Percentiles rank a stretch among this genome's conserved stretches.
Evolutionary conservation across 2,113 vertebrate genomes (phyloP).

Genomic region (Campylorhamphus procurvoides): DNA sequence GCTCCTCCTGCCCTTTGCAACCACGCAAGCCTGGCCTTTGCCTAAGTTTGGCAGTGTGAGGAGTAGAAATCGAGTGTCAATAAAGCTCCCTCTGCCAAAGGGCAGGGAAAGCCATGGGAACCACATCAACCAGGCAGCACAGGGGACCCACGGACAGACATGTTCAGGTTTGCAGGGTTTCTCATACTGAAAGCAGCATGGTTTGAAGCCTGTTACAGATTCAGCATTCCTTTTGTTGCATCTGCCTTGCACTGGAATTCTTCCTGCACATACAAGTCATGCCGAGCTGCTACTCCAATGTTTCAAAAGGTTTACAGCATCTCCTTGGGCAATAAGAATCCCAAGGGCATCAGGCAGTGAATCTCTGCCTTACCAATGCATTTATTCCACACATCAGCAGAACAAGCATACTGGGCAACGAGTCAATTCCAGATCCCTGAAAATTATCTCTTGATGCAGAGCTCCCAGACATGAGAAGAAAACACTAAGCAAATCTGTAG

Average conservation of each 20-base stretch:
- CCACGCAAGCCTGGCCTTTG: not conserved
- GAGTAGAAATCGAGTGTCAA: not conserved
- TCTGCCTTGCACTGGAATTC: not conserved
- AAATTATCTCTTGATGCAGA: not conserved
- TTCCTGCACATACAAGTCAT: not conserved
- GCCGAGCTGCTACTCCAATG: not conserved
- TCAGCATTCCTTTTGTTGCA: not conserved
- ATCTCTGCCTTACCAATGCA: not conserved
- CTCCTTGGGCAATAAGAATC: not conserved
- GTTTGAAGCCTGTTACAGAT: not conserved
- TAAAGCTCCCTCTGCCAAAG: not conserved
- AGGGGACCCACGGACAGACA: not conserved
- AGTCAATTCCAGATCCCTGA: not conserved
- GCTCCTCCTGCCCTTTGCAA: not conserved
- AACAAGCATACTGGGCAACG: not conserved
- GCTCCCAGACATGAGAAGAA: not conserved
- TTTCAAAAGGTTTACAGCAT: not conserved
- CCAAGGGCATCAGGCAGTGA: not conserved
- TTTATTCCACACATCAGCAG: not conserved
- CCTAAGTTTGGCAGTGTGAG: rapidly evolving
- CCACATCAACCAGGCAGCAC: rapidly evolving
- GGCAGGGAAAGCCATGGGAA: not conserved
- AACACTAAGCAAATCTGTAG: not conserved
- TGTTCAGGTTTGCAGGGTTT: not conserved
- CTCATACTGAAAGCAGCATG: not conserved